These are phyloP conservation scores for Toxonevra muliebris DNA, from an alignment of 2,888 invertebrate genomes.

Conservation along the genomic window DNA sequence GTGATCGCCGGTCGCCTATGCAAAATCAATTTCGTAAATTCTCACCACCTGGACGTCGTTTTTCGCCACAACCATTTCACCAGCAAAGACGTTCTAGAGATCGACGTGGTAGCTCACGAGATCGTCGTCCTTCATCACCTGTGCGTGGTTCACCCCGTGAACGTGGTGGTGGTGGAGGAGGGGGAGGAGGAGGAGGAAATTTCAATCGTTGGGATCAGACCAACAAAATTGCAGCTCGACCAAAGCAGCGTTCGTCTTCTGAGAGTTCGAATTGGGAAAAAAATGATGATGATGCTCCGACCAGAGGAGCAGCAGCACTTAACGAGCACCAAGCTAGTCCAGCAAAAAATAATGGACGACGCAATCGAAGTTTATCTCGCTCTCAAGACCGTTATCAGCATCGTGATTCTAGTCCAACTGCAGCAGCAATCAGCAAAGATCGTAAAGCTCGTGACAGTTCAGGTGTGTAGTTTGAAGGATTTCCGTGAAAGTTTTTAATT, in stretches of 20 bases:
- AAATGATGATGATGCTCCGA: constrained; percentile 32
- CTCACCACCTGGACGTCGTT: constrained; percentile 58
- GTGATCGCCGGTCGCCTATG: constrained; percentile 51
- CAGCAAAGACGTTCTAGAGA: constrained; percentile 51
- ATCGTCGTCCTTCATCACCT: constrained; percentile 55
- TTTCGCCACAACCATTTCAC: constrained; percentile 44
- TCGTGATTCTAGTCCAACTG: constrained; percentile 37
- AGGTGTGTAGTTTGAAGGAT: constrained; percentile 12
- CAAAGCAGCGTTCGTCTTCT: constrained; percentile 44
- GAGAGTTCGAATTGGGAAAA: constrained; percentile 53
- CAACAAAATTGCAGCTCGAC: constrained; percentile 37
- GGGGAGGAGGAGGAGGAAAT: constrained; percentile 38
- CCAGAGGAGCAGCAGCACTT: constrained; percentile 32
- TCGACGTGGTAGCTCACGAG: constrained; percentile 43
- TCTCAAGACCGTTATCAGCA: constrained; percentile 41
- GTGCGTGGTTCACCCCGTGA: constrained; percentile 47
- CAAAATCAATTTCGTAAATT: constrained; percentile 58
- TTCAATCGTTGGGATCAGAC: constrained; percentile 56
- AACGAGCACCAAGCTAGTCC: constrained; percentile 34
- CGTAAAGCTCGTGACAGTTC: constrained; percentile 24
- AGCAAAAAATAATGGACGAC: constrained; percentile 39
- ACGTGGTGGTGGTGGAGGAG: constrained; percentile 30
- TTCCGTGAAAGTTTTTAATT: background rate
- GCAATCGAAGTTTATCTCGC: constrained; percentile 46
- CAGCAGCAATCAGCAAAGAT: constrained; percentile 3